phyloP scores from a whole-genome alignment of 2,113 vertebrate genomes.

The Petroica traversi region DNA sequence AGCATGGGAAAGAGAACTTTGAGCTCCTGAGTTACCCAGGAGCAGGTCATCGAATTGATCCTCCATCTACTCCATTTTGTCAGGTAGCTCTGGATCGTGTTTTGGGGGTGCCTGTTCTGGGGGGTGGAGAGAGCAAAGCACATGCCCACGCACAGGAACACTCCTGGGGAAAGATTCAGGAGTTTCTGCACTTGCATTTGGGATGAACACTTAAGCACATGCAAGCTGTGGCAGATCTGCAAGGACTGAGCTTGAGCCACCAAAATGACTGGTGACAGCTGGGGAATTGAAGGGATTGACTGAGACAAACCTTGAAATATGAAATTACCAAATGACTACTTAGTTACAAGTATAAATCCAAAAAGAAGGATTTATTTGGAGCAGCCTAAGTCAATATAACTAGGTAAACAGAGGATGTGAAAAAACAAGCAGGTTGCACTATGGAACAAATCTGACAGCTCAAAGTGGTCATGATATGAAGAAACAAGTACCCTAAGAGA shows the following conservation, averaged over 20 bases:
- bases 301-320: conserved; percentile 7
- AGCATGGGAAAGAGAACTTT: conserved; percentile 69
- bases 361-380: neutral
- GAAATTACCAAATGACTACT: conserved; percentile 4
- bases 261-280: neutral
- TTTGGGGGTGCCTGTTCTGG: conserved; percentile 62
- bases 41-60: conserved; percentile 72
- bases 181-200: conserved; percentile 71
- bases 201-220: conserved; percentile 10
- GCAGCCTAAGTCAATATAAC: neutral
- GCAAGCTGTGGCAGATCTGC: neutral
- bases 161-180: conserved; percentile 73
- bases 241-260: conserved; percentile 14
- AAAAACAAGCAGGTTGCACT: neutral
- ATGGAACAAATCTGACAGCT: neutral
- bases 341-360: neutral
- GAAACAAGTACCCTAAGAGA: neutral
- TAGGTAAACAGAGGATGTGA: neutral
- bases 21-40: conserved; percentile 68
- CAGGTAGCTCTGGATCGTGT: conserved; percentile 58
- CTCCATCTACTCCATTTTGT: conserved; percentile 68
- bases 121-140: conserved; percentile 63
- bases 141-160: conserved; percentile 72
- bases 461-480: neutral
- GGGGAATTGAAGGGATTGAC: conserved; percentile 15